phyloP scores from a whole-genome alignment of 2,113 vertebrate genomes.

The Chaetops frenatus region DNA sequence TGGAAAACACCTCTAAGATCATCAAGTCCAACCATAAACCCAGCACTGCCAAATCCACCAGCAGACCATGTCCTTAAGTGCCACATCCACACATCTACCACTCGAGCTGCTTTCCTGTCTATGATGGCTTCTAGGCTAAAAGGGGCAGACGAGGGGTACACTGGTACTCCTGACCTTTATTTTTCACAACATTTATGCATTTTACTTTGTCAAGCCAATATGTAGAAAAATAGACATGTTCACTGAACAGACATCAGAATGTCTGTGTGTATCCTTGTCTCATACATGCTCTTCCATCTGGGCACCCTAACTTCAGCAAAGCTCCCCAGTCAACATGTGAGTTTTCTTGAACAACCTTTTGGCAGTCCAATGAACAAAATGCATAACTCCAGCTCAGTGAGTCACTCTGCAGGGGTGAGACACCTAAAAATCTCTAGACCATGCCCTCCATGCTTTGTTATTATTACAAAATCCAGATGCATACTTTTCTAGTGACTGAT shows the following conservation, averaged over 20 bases:
- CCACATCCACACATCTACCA: background rate
- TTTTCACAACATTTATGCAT: background rate
- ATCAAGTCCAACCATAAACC: background rate
- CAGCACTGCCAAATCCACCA: background rate
- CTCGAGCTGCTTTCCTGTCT: background rate
- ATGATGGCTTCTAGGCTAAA: background rate
- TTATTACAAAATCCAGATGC: slow-evolving; percentile 23
- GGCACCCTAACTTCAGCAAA: background rate
- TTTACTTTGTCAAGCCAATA: background rate
- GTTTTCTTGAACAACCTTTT: background rate
- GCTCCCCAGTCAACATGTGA: background rate
- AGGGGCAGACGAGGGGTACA: background rate
- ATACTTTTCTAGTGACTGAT: slow-evolving; percentile 4
- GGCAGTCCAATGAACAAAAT: background rate
- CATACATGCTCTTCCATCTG: slow-evolving; percentile 19
- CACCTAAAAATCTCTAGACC: background rate
- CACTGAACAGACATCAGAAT: background rate
- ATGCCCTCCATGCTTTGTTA: background rate
- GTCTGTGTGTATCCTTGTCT: background rate
- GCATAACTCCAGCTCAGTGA: background rate
- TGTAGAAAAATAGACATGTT: background rate
- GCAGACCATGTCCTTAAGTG: too few species aligned
- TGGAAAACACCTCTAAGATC: background rate
- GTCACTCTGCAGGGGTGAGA: background rate
- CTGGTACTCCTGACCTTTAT: background rate